These are phyloP conservation scores for Saiga tatarica DNA, from an alignment of 2,113 vertebrate species.

Conservation along the genomic window DNA sequence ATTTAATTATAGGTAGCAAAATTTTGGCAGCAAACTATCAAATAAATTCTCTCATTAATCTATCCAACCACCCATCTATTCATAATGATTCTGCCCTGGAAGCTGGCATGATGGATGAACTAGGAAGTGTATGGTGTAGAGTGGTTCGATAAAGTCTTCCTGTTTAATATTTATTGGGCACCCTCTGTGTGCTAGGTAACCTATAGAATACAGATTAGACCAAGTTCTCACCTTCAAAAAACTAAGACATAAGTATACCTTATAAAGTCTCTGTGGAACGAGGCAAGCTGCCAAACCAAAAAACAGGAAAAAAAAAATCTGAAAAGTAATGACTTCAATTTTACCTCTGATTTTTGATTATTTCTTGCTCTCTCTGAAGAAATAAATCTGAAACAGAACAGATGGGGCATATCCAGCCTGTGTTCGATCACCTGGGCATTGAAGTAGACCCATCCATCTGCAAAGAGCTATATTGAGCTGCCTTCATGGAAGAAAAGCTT, in stretches of 20 bases:
- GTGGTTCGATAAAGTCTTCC: not conserved
- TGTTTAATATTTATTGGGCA: constrained; percentile 42
- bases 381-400: not conserved
- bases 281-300: not conserved
- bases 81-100: not conserved
- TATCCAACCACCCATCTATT: not conserved
- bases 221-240: constrained; percentile 25
- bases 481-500: constrained; percentile 40
- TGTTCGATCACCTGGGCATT: not conserved
- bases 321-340: constrained; percentile 17
- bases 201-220: constrained; percentile 12
- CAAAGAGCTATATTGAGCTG: not conserved
- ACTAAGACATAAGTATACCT: not conserved
- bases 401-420: not conserved
- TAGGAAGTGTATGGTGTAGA: not conserved
- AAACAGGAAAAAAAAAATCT: not conserved
- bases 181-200: not conserved
- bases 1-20: constrained; percentile 51
- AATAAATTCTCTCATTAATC: constrained; percentile 52
- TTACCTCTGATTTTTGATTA: constrained; percentile 17
- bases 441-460: not conserved
- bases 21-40: constrained; percentile 28
- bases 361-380: constrained; percentile 35
- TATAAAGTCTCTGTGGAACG: not conserved
- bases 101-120: not conserved